These are phyloP conservation scores for Magallana nippona DNA, from an alignment of 2,888 invertebrate genomes.

Conservation along the genomic window DNA sequence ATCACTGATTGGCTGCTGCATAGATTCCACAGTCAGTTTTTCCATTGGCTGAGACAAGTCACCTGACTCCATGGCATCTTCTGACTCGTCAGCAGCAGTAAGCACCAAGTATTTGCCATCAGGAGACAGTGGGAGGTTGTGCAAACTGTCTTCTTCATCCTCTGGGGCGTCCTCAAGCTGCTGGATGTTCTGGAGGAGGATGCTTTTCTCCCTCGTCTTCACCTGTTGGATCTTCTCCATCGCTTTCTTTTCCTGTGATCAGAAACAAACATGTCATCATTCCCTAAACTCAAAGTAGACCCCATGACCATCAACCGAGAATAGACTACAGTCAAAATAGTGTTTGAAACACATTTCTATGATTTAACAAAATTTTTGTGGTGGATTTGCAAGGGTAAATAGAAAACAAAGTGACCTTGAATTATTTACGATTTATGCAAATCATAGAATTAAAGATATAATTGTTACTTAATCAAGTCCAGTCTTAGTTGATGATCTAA, in stretches of 20 bases:
- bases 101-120: slow-evolving; percentile 73
- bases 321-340: neutral
- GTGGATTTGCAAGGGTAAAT: too few species aligned
- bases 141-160: slow-evolving; percentile 54
- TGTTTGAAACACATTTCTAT: neutral
- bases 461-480: too few species aligned
- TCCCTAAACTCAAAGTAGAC: neutral
- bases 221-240: slow-evolving; percentile 59
- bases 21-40: slow-evolving; percentile 35
- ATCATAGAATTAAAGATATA: too few species aligned
- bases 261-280: neutral
- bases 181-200: slow-evolving; percentile 66
- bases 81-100: slow-evolving; percentile 62
- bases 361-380: neutral
- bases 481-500: too few species aligned
- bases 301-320: too few species aligned
- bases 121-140: slow-evolving; percentile 66
- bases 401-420: neutral
- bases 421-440: neutral
- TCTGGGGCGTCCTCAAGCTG: slow-evolving; percentile 65
- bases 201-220: slow-evolving; percentile 62
- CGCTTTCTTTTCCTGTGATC: slow-evolving; percentile 63
- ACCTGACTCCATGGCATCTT: slow-evolving; percentile 45
- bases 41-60: slow-evolving; percentile 44
- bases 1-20: neutral